phyloP scores from a whole-genome alignment of 23 tunicate genomes.

The Aplidium turbinatum region DNA sequence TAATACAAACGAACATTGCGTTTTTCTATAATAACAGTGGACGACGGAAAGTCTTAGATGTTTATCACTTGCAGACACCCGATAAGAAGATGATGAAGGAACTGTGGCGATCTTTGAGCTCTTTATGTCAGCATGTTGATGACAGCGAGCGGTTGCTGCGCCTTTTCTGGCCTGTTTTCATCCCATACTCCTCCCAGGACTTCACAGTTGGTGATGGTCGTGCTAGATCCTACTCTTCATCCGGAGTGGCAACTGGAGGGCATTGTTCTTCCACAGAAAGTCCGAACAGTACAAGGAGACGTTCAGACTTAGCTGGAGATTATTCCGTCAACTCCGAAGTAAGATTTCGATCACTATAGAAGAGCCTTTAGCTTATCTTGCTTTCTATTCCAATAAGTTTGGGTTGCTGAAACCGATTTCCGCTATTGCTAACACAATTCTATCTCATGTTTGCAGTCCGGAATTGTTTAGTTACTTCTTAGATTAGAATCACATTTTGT shows the following conservation, averaged over 20 bases:
- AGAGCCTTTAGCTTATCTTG: too few relatives aligned
- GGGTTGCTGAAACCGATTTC: too few relatives aligned
- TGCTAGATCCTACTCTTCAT: conserved; percentile 24
- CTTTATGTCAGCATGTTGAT: conserved; percentile 41
- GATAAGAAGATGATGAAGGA: conserved; percentile 26
- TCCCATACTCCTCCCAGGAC: conserved; percentile 11
- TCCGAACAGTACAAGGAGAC: background rate
- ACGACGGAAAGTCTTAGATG: too few relatives aligned
- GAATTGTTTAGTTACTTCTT: too few relatives aligned
- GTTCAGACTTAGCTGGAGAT: conserved; percentile 5
- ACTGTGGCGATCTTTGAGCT: background rate
- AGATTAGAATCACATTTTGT: too few relatives aligned
- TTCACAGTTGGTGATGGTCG: conserved; percentile 6
- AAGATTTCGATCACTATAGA: too few relatives aligned
- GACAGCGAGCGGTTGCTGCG: conserved; percentile 51
- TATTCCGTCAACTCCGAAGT: too few relatives aligned
- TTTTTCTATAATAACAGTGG: too few relatives aligned
- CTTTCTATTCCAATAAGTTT: too few relatives aligned
- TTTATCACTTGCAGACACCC: conserved; percentile 19
- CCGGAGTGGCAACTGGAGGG: conserved; percentile 36
- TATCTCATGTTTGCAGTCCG: too few relatives aligned
- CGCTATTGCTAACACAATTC: too few relatives aligned
- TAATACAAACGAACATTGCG: too few relatives aligned
- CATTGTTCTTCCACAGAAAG: conserved; percentile 16
- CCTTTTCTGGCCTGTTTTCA: conserved; percentile 70